Evolutionary conservation across 1,140 invertebrate genomes (phyloP).

Genomic region (Marisa cornuarietis): DNA sequence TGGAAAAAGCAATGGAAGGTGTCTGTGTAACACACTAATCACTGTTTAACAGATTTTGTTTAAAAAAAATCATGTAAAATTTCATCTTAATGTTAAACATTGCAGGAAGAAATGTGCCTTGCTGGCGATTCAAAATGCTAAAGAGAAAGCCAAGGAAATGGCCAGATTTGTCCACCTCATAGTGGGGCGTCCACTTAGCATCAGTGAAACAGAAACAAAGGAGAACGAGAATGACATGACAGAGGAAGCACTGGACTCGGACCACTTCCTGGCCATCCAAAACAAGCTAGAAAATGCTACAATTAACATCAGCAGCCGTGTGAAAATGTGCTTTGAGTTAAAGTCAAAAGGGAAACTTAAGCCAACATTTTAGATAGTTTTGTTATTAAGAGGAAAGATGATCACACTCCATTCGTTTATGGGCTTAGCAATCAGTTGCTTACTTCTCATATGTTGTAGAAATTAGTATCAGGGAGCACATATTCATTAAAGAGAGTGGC

Average conservation of each 20-base stretch:
- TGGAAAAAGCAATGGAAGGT: too few species aligned
- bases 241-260: constrained; percentile 39
- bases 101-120: constrained; percentile 58
- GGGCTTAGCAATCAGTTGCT: too few species aligned
- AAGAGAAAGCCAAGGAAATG: constrained; percentile 62
- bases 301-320: constrained; percentile 46
- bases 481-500: too few species aligned
- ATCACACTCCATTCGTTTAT: too few species aligned
- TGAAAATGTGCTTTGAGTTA: constrained; percentile 53
- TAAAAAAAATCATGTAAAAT: not conserved
- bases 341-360: constrained; percentile 50
- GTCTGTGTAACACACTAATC: not conserved
- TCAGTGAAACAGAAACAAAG: constrained; percentile 50
- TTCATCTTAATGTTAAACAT: constrained; percentile 22
- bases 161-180: constrained; percentile 54
- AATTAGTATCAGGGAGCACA: too few species aligned
- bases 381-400: too few species aligned
- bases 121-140: constrained; percentile 60
- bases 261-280: constrained; percentile 41
- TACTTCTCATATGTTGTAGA: too few species aligned
- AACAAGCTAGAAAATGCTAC: constrained; percentile 43
- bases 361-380: not conserved
- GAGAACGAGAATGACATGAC: constrained; percentile 42
- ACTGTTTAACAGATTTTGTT: not conserved
- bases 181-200: constrained; percentile 50